Evolutionary conservation across 1,140 invertebrate genomes (phyloP).

Genomic region (Meloidogyne exigua): DNA sequence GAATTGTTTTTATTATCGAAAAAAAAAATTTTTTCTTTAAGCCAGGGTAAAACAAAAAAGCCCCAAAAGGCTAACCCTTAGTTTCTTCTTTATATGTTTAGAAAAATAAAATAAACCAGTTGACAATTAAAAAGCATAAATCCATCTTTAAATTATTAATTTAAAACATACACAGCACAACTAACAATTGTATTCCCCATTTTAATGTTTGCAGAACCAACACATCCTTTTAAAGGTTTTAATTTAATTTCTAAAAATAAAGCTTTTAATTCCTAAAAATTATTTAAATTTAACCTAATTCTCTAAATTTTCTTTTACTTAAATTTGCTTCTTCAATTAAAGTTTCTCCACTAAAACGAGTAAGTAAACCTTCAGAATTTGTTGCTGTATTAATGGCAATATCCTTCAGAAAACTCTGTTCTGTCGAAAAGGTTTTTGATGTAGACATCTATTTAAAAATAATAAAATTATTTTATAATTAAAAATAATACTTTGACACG

Average conservation of each 20-base stretch:
- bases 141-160: no score
- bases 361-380: neutral
- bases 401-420: neutral
- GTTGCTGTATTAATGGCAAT: neutral
- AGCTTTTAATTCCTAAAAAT: neutral
- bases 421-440: constrained; percentile 7
- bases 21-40: no score
- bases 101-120: no score
- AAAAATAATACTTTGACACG: no score
- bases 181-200: constrained; percentile 48
- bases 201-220: constrained; percentile 43
- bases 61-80: no score
- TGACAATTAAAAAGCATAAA: no score
- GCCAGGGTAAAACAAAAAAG: no score
- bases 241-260: constrained; percentile 36
- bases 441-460: constrained; percentile 5
- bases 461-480: no score
- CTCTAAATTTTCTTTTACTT: neutral
- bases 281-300: neutral
- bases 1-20: no score
- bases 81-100: no score
- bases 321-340: neutral
- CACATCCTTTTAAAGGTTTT: constrained; percentile 35
- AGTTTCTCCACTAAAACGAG: neutral
- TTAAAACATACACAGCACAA: constrained; percentile 36